Base-by-base conservation (phyloP, 2,888 invertebrate genomes). In the Entomobrya multifasciata region DNA sequence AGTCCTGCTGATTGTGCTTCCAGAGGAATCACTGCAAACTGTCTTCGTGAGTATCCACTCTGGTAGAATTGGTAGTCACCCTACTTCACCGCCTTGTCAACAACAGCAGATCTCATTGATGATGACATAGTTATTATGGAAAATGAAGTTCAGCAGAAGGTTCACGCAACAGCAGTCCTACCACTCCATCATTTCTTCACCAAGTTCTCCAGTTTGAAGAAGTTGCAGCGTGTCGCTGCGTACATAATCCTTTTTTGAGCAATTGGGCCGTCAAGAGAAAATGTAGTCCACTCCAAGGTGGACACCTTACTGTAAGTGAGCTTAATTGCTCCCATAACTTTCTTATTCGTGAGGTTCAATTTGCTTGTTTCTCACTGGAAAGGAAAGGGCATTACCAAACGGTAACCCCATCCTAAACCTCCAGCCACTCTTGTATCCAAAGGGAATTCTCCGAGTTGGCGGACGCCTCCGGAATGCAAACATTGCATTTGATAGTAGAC, bases 381-480 rank as follows among this genome's bases (percentile, higher is more conserved):
- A 8, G n/a, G n/a, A 5, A 5, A 2, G 44, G 11, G 44, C 22
- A 8, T 11, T 86, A 11, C 47, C 49, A 20, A 30, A 17, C 15
- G 30, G 30, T 0, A 82, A 49, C 57, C 77, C 82, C 17, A 11
- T 85, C 6, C 5, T 67, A 10, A 70, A 57, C 1, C 79, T 90
- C 15, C 72, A 70, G 17, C 90, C 91, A 0, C 90, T 90, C 62
- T 15, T 90, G 0, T 88, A 90, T 44, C 6, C 49, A 0, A 11
- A 67, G 0, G 81, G 87, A 20, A 17, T 90, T 0, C 27, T 90
- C 1, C n/a, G 91, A 52, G 88, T 90, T 8, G 89, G 88, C 20
- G 90, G 90, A 77, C 62, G 89, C 36, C 62, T 90, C 0, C 22
- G 60, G 1, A 57, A 90, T 17, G 47, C 87, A 8, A 5, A 13